These are phyloP conservation scores for Porites lutea DNA, from an alignment of 64 coral and sea anemone species.

Conservation along the genomic window DNA sequence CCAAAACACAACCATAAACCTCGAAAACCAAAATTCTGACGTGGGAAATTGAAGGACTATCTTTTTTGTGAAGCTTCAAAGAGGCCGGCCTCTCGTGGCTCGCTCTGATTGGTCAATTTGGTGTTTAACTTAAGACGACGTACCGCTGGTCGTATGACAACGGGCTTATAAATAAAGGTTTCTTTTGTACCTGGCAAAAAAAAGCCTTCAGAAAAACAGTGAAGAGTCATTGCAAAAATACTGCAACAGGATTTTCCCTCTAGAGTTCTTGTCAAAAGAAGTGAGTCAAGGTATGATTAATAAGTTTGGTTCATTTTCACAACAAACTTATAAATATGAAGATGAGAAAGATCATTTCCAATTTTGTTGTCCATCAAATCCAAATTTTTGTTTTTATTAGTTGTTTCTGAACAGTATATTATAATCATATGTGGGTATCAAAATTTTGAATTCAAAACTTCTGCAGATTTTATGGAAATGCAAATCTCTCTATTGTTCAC, in stretches of 20 bases:
- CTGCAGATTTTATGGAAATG: too few species aligned
- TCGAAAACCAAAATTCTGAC: not conserved
- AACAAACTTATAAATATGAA: not conserved
- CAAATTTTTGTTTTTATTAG: not conserved
- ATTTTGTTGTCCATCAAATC: not conserved
- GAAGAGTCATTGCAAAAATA: not conserved
- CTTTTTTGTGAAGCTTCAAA: conserved; percentile 73
- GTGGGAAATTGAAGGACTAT: conserved; percentile 14
- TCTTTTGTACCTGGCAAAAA: not conserved
- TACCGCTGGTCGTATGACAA: conserved; percentile 41
- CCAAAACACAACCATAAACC: not conserved
- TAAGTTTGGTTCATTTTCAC: not conserved
- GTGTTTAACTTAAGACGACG: not conserved
- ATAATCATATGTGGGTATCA: too few species aligned
- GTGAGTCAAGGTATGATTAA: not conserved
- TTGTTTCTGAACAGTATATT: not conserved
- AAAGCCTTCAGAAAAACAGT: not conserved
- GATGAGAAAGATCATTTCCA: not conserved
- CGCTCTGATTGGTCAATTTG: conserved; percentile 83
- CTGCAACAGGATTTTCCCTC: not conserved
- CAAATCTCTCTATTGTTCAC: too few species aligned
- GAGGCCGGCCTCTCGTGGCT: conserved; percentile 92
- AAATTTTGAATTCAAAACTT: too few species aligned
- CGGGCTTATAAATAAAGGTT: conserved; percentile 22
- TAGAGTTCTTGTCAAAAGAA: not conserved